Conservation (phyloP, 2,797 vertebrate species). For the Microctenopoma steveboyesi region DNA sequence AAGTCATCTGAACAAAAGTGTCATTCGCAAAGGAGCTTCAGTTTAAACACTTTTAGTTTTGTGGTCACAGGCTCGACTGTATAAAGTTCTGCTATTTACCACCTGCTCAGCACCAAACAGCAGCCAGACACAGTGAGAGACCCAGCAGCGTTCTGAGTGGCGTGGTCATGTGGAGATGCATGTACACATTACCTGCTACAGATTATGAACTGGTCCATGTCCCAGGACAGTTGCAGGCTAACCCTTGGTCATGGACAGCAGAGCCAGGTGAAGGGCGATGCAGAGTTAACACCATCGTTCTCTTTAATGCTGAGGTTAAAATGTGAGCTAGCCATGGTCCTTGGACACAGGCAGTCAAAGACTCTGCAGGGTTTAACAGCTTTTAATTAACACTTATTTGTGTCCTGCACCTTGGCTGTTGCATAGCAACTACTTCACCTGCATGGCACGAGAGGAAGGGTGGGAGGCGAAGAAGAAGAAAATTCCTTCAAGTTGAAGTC, state of each 20-base stretch:
- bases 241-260: neutral
- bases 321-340: slow-evolving; percentile 24
- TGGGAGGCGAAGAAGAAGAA: neutral
- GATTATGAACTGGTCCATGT: neutral
- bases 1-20: neutral
- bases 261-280: slow-evolving; percentile 16
- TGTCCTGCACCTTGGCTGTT: slow-evolving; percentile 68
- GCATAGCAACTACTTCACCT: slow-evolving; percentile 86
- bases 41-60: too few species aligned
- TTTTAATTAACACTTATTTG: slow-evolving; percentile 66
- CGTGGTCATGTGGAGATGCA: neutral
- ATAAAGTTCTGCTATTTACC: too few species aligned
- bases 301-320: slow-evolving; percentile 28
- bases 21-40: too few species aligned
- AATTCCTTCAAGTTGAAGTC: slow-evolving; percentile 5
- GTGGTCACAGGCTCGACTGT: neutral
- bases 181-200: neutral
- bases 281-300: slow-evolving; percentile 29
- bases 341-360: slow-evolving; percentile 33
- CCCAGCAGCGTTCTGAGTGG: neutral
- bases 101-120: too few species aligned
- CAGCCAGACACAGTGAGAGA: too few species aligned
- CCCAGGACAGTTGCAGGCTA: neutral
- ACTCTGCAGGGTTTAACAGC: slow-evolving; percentile 31
- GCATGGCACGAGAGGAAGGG: slow-evolving; percentile 57